Conservation (phyloP, 2,113 vertebrate genomes). For the Herpailurus yagouaroundi region DNA sequence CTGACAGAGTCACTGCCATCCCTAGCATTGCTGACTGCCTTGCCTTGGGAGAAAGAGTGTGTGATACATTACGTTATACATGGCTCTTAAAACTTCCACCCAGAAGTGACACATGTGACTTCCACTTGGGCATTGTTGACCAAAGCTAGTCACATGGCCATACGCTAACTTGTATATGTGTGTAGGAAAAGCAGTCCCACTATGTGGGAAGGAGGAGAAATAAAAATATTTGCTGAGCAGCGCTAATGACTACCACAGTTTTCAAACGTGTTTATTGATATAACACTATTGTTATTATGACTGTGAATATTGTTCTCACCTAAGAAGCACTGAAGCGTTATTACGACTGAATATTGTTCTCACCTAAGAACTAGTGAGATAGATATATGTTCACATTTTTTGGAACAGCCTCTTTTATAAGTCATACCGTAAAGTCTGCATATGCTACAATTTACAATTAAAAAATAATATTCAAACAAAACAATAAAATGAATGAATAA, state of each 20-base stretch:
- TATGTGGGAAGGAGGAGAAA: neutral
- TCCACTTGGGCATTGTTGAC: neutral
- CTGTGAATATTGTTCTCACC: neutral
- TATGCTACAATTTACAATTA: neutral
- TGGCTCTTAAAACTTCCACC: neutral
- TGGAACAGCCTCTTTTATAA: neutral
- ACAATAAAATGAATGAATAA: neutral
- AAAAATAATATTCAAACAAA: neutral
- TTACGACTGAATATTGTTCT: neutral
- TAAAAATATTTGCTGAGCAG: conserved; percentile 13
- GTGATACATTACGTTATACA: neutral
- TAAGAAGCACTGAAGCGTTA: neutral
- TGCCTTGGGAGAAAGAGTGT: neutral
- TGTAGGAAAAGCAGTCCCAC: neutral
- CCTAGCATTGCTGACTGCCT: neutral
- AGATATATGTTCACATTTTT: neutral
- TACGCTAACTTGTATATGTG: neutral
- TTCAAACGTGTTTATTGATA: conserved; percentile 13
- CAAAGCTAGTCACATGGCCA: neutral
- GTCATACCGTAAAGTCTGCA: neutral
- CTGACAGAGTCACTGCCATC: neutral
- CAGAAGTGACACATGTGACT: neutral
- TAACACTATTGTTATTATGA: neutral
- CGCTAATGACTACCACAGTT: neutral
- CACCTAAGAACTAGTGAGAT: neutral